Evolutionary conservation across 30 jellyfish, hydroid and myxozoan genomes (phyloP).

Genomic region (Aurelia aurita): DNA sequence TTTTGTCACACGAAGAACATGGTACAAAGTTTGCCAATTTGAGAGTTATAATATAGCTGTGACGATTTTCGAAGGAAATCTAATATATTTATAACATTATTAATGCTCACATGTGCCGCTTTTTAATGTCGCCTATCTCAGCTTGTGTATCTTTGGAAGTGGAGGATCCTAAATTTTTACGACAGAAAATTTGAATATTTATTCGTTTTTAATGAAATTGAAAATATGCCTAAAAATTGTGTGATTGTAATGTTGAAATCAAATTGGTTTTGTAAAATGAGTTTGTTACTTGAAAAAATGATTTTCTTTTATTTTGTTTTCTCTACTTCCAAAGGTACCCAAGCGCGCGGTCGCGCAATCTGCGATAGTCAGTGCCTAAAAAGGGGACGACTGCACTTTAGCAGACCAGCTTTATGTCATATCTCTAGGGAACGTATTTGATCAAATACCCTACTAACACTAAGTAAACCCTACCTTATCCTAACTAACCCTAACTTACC

Average conservation of each 20-base stretch:
- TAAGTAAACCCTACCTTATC: too few species aligned
- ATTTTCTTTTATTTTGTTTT: slow-evolving; percentile 14
- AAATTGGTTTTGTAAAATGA: slow-evolving; percentile 9
- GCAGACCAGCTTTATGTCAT: too few species aligned
- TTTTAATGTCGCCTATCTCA: too few species aligned
- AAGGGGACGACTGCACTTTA: background rate
- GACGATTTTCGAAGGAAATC: too few species aligned
- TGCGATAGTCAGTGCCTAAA: background rate
- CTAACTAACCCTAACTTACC: too few species aligned
- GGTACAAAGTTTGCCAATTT: too few species aligned
- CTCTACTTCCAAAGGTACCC: slow-evolving; percentile 36
- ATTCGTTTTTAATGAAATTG: slow-evolving; percentile 5
- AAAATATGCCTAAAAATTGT: background rate
- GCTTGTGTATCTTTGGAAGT: background rate
- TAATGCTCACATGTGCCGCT: too few species aligned
- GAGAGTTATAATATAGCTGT: too few species aligned
- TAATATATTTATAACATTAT: too few species aligned
- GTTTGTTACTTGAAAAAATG: slow-evolving; percentile 5
- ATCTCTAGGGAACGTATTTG: too few species aligned
- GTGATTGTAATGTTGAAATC: slow-evolving; percentile 36
- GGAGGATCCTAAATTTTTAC: background rate
- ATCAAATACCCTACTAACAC: too few species aligned
- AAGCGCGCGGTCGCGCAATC: slow-evolving; percentile 15
- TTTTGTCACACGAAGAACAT: too few species aligned
- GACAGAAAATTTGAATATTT: background rate